Evolutionary conservation across 2,113 vertebrate genomes (phyloP), one percentile per base, ranked within the genome.

Genomic region (Pangasianodon hypophthalmus): DNA sequence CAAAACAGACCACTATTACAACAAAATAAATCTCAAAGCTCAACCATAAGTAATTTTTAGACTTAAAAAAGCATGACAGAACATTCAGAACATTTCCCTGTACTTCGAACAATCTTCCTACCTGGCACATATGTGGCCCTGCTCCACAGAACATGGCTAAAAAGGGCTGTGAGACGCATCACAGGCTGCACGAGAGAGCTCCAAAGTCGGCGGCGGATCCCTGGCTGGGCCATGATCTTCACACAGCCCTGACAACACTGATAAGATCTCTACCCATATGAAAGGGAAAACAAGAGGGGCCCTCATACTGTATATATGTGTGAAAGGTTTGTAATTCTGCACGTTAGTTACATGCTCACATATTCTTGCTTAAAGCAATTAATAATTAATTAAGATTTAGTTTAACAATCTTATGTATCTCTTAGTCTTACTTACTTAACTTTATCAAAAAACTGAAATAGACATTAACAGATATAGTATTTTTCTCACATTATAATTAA

Each of bases 221-320:
- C 67, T 24, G 26, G 82, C 10, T 69, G 46, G 5, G 16, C 79
- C 89, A 91, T 90, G 48, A 32, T 67, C 48, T 85, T 81, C 46
- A 77, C 44, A 87, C 29, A 71, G 5, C 32, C 41, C 46, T 62
- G 90, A 82, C 75, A 85, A 88, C 88, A 82, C 83, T 81, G 37
- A 80, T 37, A 75, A 26, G 62, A 71, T 83, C 52, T 54, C 79
- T 32, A 71, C 16, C 71, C 19, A 87, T 75, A 92, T 80, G 87
- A n/a, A 56, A 77, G 46, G 44, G n/a, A 52, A 87, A 62, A 67
- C 73, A n/a, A 86, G 62, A 80, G 26, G 7, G 84, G 37, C 71
- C 56, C 77, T 83, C 52, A 90, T 52, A 52, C 73, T 93, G 94
- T 91, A 89, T 77, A 87, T 93, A 93, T 79, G 89, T 95, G 95